Base-by-base conservation (phyloP, 2,797 vertebrate genomes). In the Enteromius anoplus region DNA sequence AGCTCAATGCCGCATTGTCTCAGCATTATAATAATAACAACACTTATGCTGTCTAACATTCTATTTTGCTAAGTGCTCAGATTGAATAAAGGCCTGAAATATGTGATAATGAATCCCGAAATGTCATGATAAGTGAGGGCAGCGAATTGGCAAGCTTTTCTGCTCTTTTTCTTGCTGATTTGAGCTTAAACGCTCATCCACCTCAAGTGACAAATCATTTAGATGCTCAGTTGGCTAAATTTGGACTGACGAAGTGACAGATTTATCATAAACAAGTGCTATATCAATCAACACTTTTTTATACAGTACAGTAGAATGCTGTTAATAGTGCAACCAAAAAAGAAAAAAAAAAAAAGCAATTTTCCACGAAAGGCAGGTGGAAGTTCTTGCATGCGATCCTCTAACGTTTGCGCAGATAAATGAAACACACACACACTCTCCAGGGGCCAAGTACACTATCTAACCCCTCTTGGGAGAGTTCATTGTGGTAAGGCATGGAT, bases 391-490 rank as follows among this genome's bases (percentile, higher is more conserved):
- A 9, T 42, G 5, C 1, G 14, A 37, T 82, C 45, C n/a, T 79
- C 34, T 60, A 12, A 34, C 15, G 51, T 76, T 77, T 77, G 65
- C 45, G 19, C 58, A 66, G 75, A 80, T 65, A 72, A 65, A 69
- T 0, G 3, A 29, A 15, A 3, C 40, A 42, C 53, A 81, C 15
- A 12, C 17, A 37, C 14, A 72, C 72, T 81, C 78, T 80, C 45
- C 70, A 45, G 76, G 81, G 84, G 60, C 40, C 23, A 32, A 84
- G 65, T 51, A 29, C 53, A 81, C 75, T 62, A 87, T 91, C 87
- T 81, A 92, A 91, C 82, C 89, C 92, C 84, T 87, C 92, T 89
- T 87, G 81, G 80, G 91, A 90, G 89, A 90, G 90, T 93, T 94
- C 91, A 90, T 78, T 90, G 81, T 90, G 87, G 86, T 8, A 66